These are phyloP conservation scores for Drosophila lowei DNA, from an alignment of 1,140 invertebrate genomes.

Conservation along the genomic window DNA sequence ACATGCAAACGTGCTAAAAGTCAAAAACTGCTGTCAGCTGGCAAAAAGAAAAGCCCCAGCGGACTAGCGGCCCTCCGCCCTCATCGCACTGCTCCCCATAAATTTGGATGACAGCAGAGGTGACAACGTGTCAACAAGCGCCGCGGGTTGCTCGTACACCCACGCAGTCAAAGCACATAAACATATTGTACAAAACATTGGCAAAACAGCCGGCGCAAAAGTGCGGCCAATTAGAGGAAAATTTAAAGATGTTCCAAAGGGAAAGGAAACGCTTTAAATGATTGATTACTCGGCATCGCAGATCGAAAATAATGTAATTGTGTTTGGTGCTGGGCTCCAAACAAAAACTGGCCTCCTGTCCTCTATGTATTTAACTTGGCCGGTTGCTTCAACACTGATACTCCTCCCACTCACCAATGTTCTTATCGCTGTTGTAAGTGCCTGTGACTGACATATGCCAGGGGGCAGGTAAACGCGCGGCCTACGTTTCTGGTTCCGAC, in stretches of 20 bases:
- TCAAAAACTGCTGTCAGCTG: conserved; percentile 46
- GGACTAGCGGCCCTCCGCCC: conserved; percentile 27
- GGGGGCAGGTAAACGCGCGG: conserved; percentile 14
- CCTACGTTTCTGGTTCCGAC: conserved; percentile 1
- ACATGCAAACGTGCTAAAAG: conserved; percentile 52
- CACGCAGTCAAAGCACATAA: conserved; percentile 9
- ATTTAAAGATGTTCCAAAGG: conserved; percentile 44
- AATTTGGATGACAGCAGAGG: conserved; percentile 74
- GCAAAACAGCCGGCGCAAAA: conserved; percentile 23
- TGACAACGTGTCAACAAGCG: conserved; percentile 79
- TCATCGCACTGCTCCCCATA: conserved; percentile 51
- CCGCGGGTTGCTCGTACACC: conserved; percentile 56
- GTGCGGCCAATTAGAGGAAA: conserved; percentile 53
- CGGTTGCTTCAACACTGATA: too few relatives aligned
- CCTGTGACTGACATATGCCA: conserved; percentile 69
- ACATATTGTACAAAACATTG: conserved; percentile 1
- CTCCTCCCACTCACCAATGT: neutral
- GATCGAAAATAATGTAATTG: neutral
- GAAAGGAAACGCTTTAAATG: conserved; percentile 45
- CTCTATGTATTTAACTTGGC: conserved; percentile 12
- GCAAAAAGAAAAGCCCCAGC: conserved; percentile 16
- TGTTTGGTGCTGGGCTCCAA: too few relatives aligned
- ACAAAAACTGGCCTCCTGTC: conserved; percentile 1
- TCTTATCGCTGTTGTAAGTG: conserved; percentile 43
- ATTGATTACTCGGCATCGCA: conserved; percentile 47